These are phyloP conservation scores for Imbricaverruca yamaguchii DNA, from an alignment of 2,888 invertebrate genomes.

Conservation along the genomic window DNA sequence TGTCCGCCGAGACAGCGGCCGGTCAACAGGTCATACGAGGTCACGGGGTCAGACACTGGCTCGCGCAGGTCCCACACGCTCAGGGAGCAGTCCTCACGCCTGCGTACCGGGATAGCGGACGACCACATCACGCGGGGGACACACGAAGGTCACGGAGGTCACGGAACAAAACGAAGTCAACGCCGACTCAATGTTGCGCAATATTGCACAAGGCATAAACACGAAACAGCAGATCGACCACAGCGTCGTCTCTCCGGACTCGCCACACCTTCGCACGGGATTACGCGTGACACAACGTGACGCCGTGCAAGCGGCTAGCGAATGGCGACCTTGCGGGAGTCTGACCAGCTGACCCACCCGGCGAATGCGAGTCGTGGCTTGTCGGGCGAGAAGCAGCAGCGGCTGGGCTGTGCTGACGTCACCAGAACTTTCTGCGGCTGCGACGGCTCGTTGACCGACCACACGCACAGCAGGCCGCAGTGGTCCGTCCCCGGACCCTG, in stretches of 20 bases:
- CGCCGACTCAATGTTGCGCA: too few species aligned
- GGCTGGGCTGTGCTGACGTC: slow-evolving; percentile 28
- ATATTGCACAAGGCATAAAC: too few species aligned
- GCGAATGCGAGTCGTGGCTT: slow-evolving; percentile 29
- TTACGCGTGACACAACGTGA: too few species aligned
- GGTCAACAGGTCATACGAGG: background rate
- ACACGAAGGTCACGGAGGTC: too few species aligned
- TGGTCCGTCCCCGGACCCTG: background rate
- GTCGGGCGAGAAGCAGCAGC: slow-evolving; percentile 30
- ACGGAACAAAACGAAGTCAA: too few species aligned
- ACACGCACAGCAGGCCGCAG: slow-evolving; percentile 30
- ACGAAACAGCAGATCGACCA: too few species aligned
- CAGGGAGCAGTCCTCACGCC: slow-evolving; percentile 28
- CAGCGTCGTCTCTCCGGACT: too few species aligned
- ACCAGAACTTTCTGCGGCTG: slow-evolving; percentile 30
- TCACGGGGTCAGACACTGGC: background rate
- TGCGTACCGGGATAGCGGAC: background rate
- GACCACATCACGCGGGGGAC: background rate
- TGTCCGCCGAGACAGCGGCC: background rate
- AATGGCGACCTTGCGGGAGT: too few species aligned
- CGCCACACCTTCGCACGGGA: too few species aligned
- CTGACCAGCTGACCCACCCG: slow-evolving; percentile 23
- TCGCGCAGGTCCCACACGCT: slow-evolving; percentile 32
- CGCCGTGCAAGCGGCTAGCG: too few species aligned
- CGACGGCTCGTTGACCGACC: slow-evolving; percentile 33